Percentiles rank a stretch among this genome's conserved stretches.
These are phyloP conservation scores for Poecile montanus DNA, from an alignment of 2,797 vertebrate species.

Conservation along the genomic window DNA sequence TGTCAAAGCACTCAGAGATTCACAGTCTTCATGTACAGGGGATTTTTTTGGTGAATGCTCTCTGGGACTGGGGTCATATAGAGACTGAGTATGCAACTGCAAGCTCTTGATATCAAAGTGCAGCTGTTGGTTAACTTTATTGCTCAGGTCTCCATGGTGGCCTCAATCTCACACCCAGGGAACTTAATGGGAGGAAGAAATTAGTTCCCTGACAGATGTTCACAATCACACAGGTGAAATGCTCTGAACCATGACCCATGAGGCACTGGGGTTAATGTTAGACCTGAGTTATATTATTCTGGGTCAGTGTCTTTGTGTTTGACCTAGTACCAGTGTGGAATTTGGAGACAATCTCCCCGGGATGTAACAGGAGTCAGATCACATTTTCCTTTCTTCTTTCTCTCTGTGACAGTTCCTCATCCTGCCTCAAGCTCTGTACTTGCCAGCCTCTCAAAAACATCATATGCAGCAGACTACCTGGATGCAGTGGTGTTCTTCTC, in stretches of 20 bases:
- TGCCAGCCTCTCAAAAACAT: constrained; percentile 30
- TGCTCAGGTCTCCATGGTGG: neutral
- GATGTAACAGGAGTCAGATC: constrained; percentile 19
- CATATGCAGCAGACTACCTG: constrained; percentile 44
- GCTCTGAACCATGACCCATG: neutral
- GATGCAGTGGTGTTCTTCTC: constrained; percentile 34
- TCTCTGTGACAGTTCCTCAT: constrained; percentile 17
- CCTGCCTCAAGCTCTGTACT: constrained; percentile 42
- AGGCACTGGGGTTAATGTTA: neutral
- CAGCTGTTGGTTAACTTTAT: neutral
- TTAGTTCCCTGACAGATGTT: constrained; percentile 24
- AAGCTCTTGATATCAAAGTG: neutral
- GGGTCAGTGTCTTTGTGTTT: neutral
- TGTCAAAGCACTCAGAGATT: neutral
- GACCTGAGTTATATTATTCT: neutral
- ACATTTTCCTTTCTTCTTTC: constrained; percentile 30
- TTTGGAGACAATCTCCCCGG: neutral
- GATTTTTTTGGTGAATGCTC: neutral
- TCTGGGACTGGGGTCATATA: neutral
- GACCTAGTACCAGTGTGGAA: neutral
- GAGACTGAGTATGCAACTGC: neutral
- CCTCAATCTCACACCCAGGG: neutral
- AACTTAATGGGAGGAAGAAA: neutral
- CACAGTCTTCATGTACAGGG: neutral
- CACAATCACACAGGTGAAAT: neutral